Base-by-base conservation (phyloP, 92 coral and sea anemone genomes). In the Palythoa heliodiscus region DNA sequence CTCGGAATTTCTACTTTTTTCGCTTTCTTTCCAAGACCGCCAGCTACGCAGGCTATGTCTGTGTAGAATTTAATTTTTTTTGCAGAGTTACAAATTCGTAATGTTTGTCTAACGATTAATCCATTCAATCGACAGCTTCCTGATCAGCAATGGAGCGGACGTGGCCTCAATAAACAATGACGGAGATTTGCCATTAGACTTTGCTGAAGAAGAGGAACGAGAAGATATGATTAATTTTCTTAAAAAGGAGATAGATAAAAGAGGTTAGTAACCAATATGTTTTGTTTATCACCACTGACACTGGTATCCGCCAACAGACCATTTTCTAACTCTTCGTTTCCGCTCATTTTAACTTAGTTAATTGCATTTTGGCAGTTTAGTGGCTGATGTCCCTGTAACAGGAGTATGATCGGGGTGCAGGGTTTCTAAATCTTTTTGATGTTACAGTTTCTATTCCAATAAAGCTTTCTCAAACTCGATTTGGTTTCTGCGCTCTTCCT, bases 151-250 rank as follows among this genome's bases (percentile, higher is more conserved):
- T 79, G 98, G 98, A 13, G 98, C 99, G 14, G 97, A 96, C 63
- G 92, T 96, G 29, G 95, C 98, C 11, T 86, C 98, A 48, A 95
- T 96, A 76, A 96, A 96, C 72, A 96, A 96, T 90, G 99, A 96
- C 60, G 99, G 99, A 79, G 99, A 96, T 78, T 87, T 96, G 70
- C 98, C 99, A 8, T 85, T 96, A 79, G 99, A 96, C 82, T 91
- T 96, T 64, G 99, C 99, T 1, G 98, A 96, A 86, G 99, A 96
- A 78, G 99, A 96, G 15, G 99, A 96, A 60, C 93, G 88, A 91
- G 98, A 94, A 63, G 99, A 96, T 64, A 79, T 79, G 84, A 43
- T 79, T 11, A 79, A 79, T 72, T 84, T 92, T 79, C 94, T 96
- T 61, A 91, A 93, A 23, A 98, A 92, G 73, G 98, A 96, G 87